Conservation (phyloP, 2,888 invertebrate genomes). For the Noctua janthina region DNA sequence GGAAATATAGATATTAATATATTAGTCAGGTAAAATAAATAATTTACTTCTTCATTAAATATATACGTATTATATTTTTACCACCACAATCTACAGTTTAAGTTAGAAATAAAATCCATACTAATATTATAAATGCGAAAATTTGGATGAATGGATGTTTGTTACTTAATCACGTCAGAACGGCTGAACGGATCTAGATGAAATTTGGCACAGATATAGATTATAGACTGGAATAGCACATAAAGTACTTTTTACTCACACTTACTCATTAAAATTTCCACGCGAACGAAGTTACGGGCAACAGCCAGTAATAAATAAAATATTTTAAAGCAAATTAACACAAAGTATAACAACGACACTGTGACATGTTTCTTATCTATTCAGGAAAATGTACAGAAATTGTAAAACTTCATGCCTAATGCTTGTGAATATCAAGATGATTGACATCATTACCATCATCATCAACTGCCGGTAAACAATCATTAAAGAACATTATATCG, state of each 20-base stretch:
- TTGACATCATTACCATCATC: slow-evolving; percentile 39
- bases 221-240: too few species aligned
- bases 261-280: too few species aligned
- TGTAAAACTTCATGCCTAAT: slow-evolving; percentile 25
- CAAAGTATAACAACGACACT: neutral
- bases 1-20: neutral
- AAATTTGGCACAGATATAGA: neutral
- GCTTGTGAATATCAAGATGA: slow-evolving; percentile 22
- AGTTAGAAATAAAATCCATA: neutral
- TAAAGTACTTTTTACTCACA: too few species aligned
- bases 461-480: slow-evolving; percentile 23
- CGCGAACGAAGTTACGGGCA: neutral
- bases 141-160: neutral
- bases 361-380: neutral
- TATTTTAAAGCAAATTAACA: neutral
- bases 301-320: neutral
- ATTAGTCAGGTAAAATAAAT: neutral
- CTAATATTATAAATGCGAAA: neutral
- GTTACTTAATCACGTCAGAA: neutral
- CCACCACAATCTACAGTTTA: too few species aligned
- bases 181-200: neutral
- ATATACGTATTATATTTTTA: neutral
- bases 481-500: slow-evolving; percentile 23
- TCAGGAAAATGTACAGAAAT: neutral
- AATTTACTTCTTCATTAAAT: neutral